Conservation (phyloP, 2,888 invertebrate genomes). For the Glomeris marginata region DNA sequence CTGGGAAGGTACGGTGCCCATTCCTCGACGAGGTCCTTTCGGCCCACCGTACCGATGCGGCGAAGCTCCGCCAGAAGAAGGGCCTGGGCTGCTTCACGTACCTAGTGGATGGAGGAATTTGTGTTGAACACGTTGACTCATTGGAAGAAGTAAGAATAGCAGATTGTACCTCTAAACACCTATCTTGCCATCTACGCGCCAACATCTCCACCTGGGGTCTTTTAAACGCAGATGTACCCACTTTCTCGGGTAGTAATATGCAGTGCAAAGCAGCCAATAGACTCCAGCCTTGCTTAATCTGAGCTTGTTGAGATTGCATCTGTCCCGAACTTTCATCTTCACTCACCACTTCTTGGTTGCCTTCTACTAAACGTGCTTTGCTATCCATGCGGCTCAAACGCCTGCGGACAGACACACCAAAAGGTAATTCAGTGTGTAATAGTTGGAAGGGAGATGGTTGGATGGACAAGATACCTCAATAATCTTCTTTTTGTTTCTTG, state of each 20-base stretch:
- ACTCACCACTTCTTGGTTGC: conserved; percentile 34
- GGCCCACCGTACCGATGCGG: conserved; percentile 73
- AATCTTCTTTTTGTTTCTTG: conserved; percentile 21
- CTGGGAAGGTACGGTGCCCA: conserved; percentile 93
- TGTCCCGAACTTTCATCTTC: conserved; percentile 46
- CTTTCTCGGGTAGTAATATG: conserved; percentile 85
- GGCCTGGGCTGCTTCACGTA: conserved; percentile 90
- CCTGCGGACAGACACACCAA: not conserved
- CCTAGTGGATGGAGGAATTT: conserved; percentile 27
- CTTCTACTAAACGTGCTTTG: conserved; percentile 4
- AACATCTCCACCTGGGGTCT: conserved; percentile 96
- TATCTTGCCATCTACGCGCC: conserved; percentile 96
- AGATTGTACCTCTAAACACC: conserved; percentile 70
- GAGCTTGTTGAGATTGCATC: conserved; percentile 70
- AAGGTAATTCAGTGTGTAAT: no score
- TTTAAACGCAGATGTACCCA: conserved; percentile 59
- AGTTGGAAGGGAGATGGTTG: not conserved
- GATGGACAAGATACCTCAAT: conserved; percentile 15
- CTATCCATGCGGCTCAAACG: conserved; percentile 13
- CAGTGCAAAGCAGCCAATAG: conserved; percentile 90
- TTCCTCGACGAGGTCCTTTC: conserved; percentile 79
- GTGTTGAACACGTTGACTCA: not conserved
- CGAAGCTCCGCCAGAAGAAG: conserved; percentile 82
- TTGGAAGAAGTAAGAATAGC: not conserved
- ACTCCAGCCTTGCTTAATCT: conserved; percentile 96